Conservation (phyloP, 2,888 invertebrate genomes). For the Aromia moschata region DNA sequence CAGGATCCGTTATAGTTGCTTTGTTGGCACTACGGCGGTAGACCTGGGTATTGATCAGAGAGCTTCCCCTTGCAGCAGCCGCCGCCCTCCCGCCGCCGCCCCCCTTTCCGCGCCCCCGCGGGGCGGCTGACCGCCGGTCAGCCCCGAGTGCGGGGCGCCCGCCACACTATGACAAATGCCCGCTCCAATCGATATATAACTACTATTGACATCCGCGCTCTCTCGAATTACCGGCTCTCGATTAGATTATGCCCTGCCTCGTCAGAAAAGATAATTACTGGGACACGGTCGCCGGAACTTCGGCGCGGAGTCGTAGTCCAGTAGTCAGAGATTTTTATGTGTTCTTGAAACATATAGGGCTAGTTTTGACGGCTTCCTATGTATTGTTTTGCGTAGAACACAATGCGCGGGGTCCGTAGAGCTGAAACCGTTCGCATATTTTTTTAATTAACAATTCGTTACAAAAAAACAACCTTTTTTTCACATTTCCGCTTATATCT, state of each 20-base stretch:
- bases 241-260: constrained; percentile 51
- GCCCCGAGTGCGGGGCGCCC: constrained; percentile 56
- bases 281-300: constrained; percentile 25
- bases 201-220: constrained; percentile 60
- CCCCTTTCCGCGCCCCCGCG: constrained; percentile 41
- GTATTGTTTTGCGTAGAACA: too few relatives aligned
- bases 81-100: constrained; percentile 54
- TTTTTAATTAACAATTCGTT: too few relatives aligned
- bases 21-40: constrained; percentile 65
- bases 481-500: too few relatives aligned
- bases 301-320: too few relatives aligned
- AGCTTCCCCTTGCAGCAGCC: constrained; percentile 56
- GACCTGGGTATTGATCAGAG: constrained; percentile 65
- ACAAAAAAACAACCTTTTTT: too few relatives aligned
- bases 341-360: too few relatives aligned
- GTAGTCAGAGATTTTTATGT: too few relatives aligned
- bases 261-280: constrained; percentile 38
- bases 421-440: too few relatives aligned
- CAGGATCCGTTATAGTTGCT: constrained; percentile 65
- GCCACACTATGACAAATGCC: constrained; percentile 64
- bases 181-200: constrained; percentile 63
- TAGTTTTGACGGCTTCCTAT: too few relatives aligned
- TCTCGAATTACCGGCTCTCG: constrained; percentile 54
- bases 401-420: too few relatives aligned
- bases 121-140: constrained; percentile 61